Conservation (phyloP, 2,113 vertebrate genomes). For the Chionomys nivalis region DNA sequence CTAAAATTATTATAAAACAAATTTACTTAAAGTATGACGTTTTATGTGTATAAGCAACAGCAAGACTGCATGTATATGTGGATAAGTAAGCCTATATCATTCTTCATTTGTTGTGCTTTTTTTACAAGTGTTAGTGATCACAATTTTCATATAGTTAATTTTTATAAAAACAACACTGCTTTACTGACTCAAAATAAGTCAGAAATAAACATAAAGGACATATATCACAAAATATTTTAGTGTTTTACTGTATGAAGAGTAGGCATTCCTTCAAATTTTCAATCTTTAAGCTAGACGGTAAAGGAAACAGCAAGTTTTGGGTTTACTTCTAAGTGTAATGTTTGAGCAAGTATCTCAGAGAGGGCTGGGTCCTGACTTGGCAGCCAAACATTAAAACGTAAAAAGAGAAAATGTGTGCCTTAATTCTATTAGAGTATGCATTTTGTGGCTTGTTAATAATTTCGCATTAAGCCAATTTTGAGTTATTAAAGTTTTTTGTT, state of each 20-base stretch:
- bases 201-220: background rate
- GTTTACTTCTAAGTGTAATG: conserved; percentile 21
- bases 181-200: background rate
- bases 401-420: background rate
- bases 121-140: background rate
- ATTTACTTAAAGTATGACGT: background rate
- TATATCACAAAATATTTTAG: background rate
- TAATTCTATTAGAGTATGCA: conserved; percentile 52
- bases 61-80: background rate
- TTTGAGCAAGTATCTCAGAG: background rate
- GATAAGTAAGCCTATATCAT: background rate
- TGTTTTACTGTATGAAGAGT: background rate
- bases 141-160: background rate
- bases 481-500: conserved; percentile 65
- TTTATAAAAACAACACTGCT: background rate
- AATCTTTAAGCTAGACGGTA: background rate
- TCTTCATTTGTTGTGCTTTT: background rate
- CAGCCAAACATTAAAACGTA: conserved; percentile 17
- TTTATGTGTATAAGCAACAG: background rate
- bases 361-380: background rate
- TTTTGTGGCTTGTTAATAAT: conserved; percentile 64
- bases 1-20: conserved; percentile 25
- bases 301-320: background rate
- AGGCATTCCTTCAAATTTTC: background rate
- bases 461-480: conserved; percentile 64